Base-by-base conservation (phyloP, 2,113 vertebrate species). In the Circaetus gallicus region DNA sequence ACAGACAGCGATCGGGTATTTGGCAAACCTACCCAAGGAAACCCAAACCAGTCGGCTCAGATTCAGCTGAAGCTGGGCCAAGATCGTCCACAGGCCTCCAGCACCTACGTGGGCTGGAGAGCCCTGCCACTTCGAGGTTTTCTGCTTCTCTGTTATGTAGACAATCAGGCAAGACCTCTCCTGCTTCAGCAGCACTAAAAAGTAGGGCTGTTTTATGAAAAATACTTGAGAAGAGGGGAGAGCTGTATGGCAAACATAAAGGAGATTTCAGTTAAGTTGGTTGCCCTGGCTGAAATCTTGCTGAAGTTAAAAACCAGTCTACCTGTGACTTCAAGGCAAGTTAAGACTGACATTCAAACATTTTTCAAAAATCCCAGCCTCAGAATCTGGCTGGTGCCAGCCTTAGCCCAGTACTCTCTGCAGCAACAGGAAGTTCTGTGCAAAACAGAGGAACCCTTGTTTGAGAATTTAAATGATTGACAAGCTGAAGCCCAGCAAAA, bases 1-100 rank as follows among this genome's bases (percentile, higher is more conserved):
- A 28, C 34, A 13, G 42, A 7, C 36, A 53, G 11, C 0, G 7
- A 49, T 19, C 1, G 3, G n/a, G 34, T 21, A 8, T 31, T 45
- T 10, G 49, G 53, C 67, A 84, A 72, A 81, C 42, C 79, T 22
- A 6, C 34, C 40, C 58, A 10, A 19, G 47, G 79, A 89, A 81
- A 62, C 63, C 47, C 70, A 47, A 47, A 55, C 32, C 45, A 18
- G 28, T 6, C 5, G 4, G 87, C 74, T 85, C 86, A 11, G 63
- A 29, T 43, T 80, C 40, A 29, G 40, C 28, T 4, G 34, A 42
- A 58, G n/a, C 62, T 13, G 67, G 52, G 63, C 45, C 74, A 77
- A 50, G 85, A 66, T 11, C 1, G 1, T 16, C 36, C 69, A 10
- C 50, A 21, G 63, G 32, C 43, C 38, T 74, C 62, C 45, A 50